These are phyloP conservation scores for Scaptomyza pallida DNA, from an alignment of 1,140 invertebrate species.

Conservation along the genomic window DNA sequence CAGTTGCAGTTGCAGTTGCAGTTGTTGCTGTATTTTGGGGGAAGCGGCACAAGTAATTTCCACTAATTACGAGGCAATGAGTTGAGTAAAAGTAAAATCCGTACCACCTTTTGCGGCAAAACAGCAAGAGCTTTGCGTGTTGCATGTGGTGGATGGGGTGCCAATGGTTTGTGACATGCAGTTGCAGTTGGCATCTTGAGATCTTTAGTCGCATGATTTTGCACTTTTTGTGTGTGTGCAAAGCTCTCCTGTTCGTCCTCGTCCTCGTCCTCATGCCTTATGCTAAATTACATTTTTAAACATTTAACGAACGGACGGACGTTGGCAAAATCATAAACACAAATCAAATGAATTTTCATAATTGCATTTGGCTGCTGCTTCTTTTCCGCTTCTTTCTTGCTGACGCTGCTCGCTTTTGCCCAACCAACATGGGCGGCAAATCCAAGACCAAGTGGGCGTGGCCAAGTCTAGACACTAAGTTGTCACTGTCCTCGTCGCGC, in stretches of 20 bases:
- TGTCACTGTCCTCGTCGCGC: conserved; percentile 48
- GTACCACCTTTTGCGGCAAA: conserved; percentile 19
- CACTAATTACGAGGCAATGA: conserved; percentile 81
- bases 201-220: conserved; percentile 73
- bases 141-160: conserved; percentile 41
- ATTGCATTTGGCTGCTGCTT: conserved; percentile 59
- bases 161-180: conserved; percentile 19
- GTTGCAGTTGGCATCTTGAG: conserved; percentile 12
- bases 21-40: conserved; percentile 47
- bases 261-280: conserved; percentile 2
- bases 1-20: too few relatives aligned
- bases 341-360: conserved; percentile 81
- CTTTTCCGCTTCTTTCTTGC: conserved; percentile 60
- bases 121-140: conserved; percentile 40
- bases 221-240: conserved; percentile 55
- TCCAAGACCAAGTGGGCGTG: conserved; percentile 36
- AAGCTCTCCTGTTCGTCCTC: neutral
- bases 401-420: conserved; percentile 21
- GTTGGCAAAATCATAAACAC: conserved; percentile 70
- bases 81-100: conserved; percentile 63
- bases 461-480: conserved; percentile 41
- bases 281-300: conserved; percentile 59
- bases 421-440: conserved; percentile 20
- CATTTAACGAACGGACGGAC: conserved; percentile 44
- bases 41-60: conserved; percentile 69